Conservation (phyloP, 2,113 vertebrate genomes). For the Podilymbus podiceps region DNA sequence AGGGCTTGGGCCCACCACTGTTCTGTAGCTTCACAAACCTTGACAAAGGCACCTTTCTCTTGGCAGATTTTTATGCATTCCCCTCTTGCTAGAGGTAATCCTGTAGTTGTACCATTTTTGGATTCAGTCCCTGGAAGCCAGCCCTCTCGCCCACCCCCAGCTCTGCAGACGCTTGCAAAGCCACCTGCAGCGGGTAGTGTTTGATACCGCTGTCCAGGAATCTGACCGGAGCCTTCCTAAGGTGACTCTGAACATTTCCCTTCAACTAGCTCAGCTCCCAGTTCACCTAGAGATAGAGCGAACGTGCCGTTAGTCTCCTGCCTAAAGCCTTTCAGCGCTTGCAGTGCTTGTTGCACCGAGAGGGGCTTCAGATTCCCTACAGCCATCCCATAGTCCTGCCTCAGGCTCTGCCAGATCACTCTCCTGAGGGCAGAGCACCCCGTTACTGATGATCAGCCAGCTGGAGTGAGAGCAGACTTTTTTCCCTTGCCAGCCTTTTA, state of each 20-base stretch:
- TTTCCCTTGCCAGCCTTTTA: not conserved
- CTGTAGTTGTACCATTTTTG: not conserved
- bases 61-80: not conserved
- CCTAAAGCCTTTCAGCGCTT: not conserved
- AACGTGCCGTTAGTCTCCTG: accelerated
- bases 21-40: not conserved
- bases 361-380: not conserved
- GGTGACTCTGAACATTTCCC: not conserved
- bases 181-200: not conserved
- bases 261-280: not conserved
- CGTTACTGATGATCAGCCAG: not conserved
- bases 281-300: not conserved
- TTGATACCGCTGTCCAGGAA: not conserved
- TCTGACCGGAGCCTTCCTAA: not conserved
- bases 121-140: not conserved
- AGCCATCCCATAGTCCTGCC: not conserved
- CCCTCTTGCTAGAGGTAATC: not conserved
- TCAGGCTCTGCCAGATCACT: not conserved
- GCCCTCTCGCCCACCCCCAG: not conserved
- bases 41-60: not conserved
- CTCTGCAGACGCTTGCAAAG: not conserved
- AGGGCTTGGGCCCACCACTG: accelerated
- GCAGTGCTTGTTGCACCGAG: not conserved
- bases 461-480: not conserved
- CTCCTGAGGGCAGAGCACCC: not conserved